Evolutionary conservation across 2,113 vertebrate genomes (phyloP).

Genomic region (Phaethon lepturus): DNA sequence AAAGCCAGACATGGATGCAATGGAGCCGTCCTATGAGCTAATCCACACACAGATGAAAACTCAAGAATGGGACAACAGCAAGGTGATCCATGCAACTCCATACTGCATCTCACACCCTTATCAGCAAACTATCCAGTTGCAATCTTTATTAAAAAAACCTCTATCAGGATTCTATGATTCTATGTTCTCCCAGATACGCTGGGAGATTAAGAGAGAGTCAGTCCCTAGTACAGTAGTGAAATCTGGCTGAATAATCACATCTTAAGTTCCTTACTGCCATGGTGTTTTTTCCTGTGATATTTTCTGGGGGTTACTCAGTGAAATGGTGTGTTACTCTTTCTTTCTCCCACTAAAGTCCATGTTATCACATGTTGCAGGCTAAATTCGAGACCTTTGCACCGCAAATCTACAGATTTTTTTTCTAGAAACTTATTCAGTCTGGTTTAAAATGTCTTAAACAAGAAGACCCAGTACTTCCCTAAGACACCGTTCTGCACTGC

Average conservation of each 20-base stretch:
- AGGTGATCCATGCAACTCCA: conserved; percentile 78
- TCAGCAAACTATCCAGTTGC: not conserved
- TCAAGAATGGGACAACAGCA: conserved; percentile 97
- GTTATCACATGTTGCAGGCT: not conserved
- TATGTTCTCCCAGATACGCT: conserved; percentile 13
- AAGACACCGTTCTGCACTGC: not conserved
- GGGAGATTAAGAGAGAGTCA: not conserved
- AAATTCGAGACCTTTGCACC: not conserved
- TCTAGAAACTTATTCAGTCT: not conserved
- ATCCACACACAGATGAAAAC: conserved; percentile 94
- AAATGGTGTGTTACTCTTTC: not conserved
- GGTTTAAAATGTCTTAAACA: not conserved
- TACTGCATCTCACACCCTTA: not conserved
- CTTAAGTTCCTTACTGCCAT: not conserved
- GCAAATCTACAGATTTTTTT: not conserved
- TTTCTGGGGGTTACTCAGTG: not conserved
- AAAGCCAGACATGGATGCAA: conserved; percentile 87
- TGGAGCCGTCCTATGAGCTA: conserved; percentile 96
- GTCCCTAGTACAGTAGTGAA: not conserved
- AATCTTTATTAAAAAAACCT: not conserved
- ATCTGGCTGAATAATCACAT: not conserved
- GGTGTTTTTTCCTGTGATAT: not conserved
- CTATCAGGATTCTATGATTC: not conserved
- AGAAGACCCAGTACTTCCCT: not conserved
- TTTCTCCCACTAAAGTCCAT: not conserved